Percentiles rank a stretch among this genome's conserved stretches.
phyloP scores from a whole-genome alignment of 1,140 invertebrate genomes.

The Drosophila tani region DNA sequence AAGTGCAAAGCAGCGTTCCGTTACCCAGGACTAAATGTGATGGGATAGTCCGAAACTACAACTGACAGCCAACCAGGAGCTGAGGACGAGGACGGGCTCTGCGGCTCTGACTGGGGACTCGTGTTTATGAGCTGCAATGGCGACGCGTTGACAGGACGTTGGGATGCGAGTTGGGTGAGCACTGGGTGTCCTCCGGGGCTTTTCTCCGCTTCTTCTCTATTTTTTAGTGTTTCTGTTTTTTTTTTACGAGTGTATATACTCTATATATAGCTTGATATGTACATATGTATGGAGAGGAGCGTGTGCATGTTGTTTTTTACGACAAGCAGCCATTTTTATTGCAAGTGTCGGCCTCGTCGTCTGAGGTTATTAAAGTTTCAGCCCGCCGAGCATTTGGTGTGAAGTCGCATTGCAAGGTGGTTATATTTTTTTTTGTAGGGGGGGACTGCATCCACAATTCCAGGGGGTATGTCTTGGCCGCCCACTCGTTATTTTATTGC shows the following conservation, averaged over 20 bases:
- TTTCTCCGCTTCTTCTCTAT: conserved; percentile 3
- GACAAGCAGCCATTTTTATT: conserved; percentile 73
- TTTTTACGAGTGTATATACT: conserved; percentile 12
- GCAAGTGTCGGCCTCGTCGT: conserved; percentile 63
- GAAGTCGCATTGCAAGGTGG: conserved; percentile 53
- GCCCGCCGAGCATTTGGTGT: conserved; percentile 42
- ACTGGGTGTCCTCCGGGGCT: conserved; percentile 5
- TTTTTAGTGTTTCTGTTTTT: conserved; percentile 30
- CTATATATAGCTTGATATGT: not conserved
- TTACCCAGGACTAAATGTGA: conserved; percentile 59
- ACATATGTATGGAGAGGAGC: not conserved
- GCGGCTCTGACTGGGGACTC: conserved; percentile 15
- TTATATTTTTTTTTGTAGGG: not conserved
- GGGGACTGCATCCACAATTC: conserved; percentile 17
- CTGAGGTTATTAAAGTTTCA: conserved; percentile 79
- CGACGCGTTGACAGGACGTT: conserved; percentile 64
- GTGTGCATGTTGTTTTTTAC: conserved; percentile 56
- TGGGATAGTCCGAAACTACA: conserved; percentile 52
- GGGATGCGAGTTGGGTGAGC: not conserved
- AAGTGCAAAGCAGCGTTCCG: conserved; percentile 19
- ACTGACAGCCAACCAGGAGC: conserved; percentile 41
- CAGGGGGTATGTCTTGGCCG: not conserved
- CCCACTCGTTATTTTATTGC: conserved; percentile 67
- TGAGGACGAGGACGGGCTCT: not conserved
- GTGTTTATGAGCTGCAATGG: conserved; percentile 75